phyloP scores from a whole-genome alignment of 2,888 invertebrate genomes.

The Pimpla rufipes region DNA sequence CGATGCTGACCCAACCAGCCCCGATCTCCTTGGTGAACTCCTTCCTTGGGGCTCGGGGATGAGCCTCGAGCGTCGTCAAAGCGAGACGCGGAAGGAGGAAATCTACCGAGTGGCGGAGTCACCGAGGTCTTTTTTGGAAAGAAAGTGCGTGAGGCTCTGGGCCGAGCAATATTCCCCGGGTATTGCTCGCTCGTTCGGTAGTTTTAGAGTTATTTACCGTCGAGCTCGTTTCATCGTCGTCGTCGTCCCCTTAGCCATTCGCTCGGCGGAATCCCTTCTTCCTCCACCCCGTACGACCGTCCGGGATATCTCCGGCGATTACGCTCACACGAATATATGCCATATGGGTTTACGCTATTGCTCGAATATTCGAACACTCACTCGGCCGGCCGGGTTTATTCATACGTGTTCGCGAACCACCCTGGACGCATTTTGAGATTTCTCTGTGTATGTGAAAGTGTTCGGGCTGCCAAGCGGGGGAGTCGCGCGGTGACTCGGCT shows the following conservation, averaged over 20 bases:
- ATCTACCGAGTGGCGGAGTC: neutral
- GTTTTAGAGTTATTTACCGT: constrained; percentile 74
- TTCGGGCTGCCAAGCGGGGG: constrained; percentile 22
- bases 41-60: constrained; percentile 21
- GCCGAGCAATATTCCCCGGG: constrained; percentile 71
- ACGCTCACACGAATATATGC: constrained; percentile 27
- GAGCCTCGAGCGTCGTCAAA: constrained; percentile 17
- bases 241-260: constrained; percentile 26
- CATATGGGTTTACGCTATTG: neutral
- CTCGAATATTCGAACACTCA: constrained; percentile 5
- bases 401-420: neutral
- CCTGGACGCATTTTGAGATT: constrained; percentile 9
- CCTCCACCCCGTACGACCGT: constrained; percentile 54
- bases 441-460: constrained; percentile 20
- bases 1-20: neutral
- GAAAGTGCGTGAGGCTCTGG: constrained; percentile 51
- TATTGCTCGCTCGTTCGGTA: constrained; percentile 68
- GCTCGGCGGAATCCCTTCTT: constrained; percentile 23
- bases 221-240: constrained; percentile 41
- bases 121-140: constrained; percentile 22
- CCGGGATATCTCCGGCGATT: constrained; percentile 56
- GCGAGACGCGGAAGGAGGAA: constrained; percentile 33
- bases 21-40: constrained; percentile 28
- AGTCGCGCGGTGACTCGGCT: constrained; percentile 50
- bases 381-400: neutral